Evolutionary conservation across 2,113 vertebrate genomes (phyloP).

Genomic region (Oryzias melastigma): DNA sequence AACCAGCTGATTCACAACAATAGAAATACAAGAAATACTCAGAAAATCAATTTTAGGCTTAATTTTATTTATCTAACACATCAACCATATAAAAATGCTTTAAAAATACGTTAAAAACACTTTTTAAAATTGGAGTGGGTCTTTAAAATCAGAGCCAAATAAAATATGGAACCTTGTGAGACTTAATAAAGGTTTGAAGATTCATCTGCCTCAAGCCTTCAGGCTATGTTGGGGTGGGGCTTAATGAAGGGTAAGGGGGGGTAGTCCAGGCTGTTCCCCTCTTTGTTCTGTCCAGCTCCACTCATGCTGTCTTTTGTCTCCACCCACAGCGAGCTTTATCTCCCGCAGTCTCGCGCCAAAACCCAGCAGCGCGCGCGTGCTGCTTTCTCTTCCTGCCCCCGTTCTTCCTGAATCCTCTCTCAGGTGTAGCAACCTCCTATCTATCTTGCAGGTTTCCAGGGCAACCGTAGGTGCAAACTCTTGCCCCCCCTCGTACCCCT

Average conservation of each 20-base stretch:
- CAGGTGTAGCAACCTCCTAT: background rate
- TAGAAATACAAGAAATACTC: no score
- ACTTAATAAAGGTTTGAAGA: slow-evolving; percentile 65
- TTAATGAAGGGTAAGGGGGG: slow-evolving; percentile 30
- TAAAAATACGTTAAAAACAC: no score
- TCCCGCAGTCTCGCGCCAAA: slow-evolving; percentile 53
- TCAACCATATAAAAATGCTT: no score
- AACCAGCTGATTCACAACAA: no score
- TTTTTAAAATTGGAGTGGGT: no score
- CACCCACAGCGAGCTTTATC: slow-evolving; percentile 63
- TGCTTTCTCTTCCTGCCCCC: slow-evolving; percentile 11
- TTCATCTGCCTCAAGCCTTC: slow-evolving; percentile 49
- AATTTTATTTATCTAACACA: no score
- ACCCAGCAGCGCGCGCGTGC: slow-evolving; percentile 18
- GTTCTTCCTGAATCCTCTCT: slow-evolving; percentile 1
- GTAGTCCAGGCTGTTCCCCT: slow-evolving; percentile 53
- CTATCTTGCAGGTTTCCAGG: slow-evolving; percentile 20
- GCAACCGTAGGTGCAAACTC: slow-evolving; percentile 23
- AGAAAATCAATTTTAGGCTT: no score
- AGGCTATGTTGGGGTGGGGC: slow-evolving; percentile 53
- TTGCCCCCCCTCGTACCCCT: slow-evolving; percentile 7
- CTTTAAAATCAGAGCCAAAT: background rate
- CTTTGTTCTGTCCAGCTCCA: slow-evolving; percentile 66
- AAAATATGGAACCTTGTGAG: slow-evolving; percentile 55
- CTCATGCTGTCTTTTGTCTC: slow-evolving; percentile 71